These are phyloP conservation scores for Norana najaformis DNA, from an alignment of 2,888 invertebrate species.

Conservation along the genomic window DNA sequence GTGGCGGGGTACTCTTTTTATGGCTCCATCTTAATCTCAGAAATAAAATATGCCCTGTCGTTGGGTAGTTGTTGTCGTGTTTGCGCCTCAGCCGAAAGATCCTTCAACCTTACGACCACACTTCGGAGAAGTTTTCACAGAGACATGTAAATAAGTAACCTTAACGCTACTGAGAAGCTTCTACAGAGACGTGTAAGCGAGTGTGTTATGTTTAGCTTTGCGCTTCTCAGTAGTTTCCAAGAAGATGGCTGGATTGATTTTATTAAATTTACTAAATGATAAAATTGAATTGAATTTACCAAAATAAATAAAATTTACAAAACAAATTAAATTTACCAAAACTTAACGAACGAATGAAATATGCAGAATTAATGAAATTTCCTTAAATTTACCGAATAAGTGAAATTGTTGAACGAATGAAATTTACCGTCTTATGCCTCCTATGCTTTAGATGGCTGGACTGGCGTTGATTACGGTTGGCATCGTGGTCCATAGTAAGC, in stretches of 20 bases:
- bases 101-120: not conserved
- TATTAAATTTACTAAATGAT: not conserved
- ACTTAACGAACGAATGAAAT: no score
- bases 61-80: not conserved
- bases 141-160: no score
- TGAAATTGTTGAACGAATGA: not conserved
- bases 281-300: not conserved
- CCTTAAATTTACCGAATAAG: no score
- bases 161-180: not conserved
- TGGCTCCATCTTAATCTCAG: not conserved
- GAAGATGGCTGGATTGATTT: not conserved
- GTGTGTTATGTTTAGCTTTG: no score
- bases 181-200: not conserved
- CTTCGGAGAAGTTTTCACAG: no score
- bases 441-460: not conserved
- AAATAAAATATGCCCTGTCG: not conserved
- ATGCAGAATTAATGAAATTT: no score
- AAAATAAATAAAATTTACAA: not conserved
- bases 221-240: no score
- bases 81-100: not conserved
- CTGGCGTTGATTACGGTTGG: slow-evolving; percentile 10
- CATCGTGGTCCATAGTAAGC: not conserved
- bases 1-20: not conserved
- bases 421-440: not conserved
- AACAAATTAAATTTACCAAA: not conserved